Base-by-base conservation (phyloP, 2,888 invertebrate species). In the Lasioglossum villosulum region DNA sequence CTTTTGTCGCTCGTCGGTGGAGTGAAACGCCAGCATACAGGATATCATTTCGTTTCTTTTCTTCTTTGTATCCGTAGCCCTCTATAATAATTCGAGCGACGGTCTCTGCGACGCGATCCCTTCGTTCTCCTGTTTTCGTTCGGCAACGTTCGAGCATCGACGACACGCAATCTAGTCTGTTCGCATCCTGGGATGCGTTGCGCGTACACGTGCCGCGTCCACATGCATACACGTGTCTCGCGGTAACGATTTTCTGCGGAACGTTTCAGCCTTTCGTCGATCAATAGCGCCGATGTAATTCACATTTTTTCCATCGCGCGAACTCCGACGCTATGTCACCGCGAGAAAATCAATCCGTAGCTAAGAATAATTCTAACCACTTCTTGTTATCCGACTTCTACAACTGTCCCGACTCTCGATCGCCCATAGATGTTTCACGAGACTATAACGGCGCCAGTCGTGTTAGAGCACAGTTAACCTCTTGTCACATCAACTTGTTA, bases 191-290 rank as follows among this genome's bases (percentile, higher is more conserved):
- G 6, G 56, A 66, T 23, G 42, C 81, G 71, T 19, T 80, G 52
- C 71, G 82, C 75, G 30, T 73, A 48, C 77, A 63, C 76, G 78
- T 77, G 23, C 78, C 27, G 76, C 77, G 56, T 84, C 45, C 87
- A 42, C 84, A 73, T 52, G 12, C 73, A 70, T n/a, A 63, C 83
- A 73, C 70, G 83, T 77, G 74, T 82, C 34, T 70, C 86, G 66
- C 79, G 83, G 79, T 89, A 84, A 83, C 86, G 88, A 88, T 89
- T 84, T 82, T 82, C 85, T 73, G 78, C 12, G 75, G 71, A 78
- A 83, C 70, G 80, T 82, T 89, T 77, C 59, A 16, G 37, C 68
- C 66, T 75, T 77, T 84, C 72, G 75, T 10, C 63, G 73, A 86
- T 85, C 78, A 73, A 86, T 86, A 79, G 68, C 66, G 63, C 72